Evolutionary conservation across 2,113 vertebrate species (phyloP).

Genomic region (Cinclus mexicanus): DNA sequence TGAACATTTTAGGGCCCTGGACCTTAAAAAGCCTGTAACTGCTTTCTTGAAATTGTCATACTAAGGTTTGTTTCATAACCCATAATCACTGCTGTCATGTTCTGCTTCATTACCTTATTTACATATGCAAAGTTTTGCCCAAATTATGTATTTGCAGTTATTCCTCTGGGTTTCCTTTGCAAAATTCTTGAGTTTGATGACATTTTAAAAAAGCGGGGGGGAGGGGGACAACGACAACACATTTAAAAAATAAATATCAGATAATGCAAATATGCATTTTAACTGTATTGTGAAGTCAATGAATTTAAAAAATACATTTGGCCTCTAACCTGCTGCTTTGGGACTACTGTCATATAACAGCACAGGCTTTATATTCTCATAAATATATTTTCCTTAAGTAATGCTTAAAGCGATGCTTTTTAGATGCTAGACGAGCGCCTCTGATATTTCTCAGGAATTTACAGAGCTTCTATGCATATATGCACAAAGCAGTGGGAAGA

Average conservation of each 20-base stretch:
- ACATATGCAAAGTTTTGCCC: not conserved
- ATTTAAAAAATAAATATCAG: not conserved
- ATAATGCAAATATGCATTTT: not conserved
- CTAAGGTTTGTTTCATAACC: not conserved
- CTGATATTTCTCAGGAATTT: not conserved
- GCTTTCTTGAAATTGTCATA: not conserved
- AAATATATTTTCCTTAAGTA: conserved; percentile 7
- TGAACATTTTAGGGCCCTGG: accelerated
- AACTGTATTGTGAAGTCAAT: not conserved
- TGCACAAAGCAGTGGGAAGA: not conserved
- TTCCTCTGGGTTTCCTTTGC: not conserved
- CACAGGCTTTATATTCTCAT: not conserved
- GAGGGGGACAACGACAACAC: too few relatives aligned
- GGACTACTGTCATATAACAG: not conserved
- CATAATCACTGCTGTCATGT: not conserved
- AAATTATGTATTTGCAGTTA: not conserved
- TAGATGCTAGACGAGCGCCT: not conserved
- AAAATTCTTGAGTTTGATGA: not conserved
- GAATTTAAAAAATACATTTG: not conserved
- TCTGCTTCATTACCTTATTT: not conserved
- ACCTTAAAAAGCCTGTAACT: not conserved
- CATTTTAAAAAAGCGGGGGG: accelerated
- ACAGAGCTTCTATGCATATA: not conserved
- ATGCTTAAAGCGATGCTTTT: not conserved
- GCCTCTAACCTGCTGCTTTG: not conserved